These are phyloP conservation scores for Oscarella lobularis DNA, from an alignment of 37 sponge, comb jelly and placozoan species.

Conservation along the genomic window DNA sequence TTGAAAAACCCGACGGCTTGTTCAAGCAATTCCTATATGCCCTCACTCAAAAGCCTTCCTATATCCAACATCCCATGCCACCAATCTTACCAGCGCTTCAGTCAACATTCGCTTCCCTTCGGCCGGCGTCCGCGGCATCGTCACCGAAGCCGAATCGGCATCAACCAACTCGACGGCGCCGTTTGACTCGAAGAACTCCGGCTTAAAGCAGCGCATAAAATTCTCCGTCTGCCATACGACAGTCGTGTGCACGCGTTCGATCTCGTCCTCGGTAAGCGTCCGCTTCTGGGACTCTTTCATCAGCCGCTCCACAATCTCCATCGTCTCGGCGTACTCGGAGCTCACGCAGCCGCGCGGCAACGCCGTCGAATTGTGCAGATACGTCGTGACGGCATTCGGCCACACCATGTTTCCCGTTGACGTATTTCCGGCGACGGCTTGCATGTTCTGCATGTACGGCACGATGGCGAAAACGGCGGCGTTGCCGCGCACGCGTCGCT, in stretches of 20 bases:
- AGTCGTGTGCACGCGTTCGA: background rate
- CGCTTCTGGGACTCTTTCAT: background rate
- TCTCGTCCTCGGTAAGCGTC: background rate
- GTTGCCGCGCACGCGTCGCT: background rate
- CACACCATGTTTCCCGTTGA: background rate
- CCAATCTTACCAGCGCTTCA: too few species aligned
- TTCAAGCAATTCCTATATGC: too few species aligned
- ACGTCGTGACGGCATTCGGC: background rate
- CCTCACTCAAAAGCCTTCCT: too few species aligned
- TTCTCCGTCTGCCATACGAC: background rate
- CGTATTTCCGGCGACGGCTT: background rate
- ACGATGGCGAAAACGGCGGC: background rate
- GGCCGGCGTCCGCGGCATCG: too few species aligned
- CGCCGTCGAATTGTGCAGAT: background rate
- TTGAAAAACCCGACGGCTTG: too few species aligned
- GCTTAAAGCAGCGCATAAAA: background rate
- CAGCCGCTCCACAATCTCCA: background rate
- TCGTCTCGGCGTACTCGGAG: background rate
- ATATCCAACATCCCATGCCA: too few species aligned
- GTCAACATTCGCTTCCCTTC: too few species aligned
- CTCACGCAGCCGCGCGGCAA: background rate
- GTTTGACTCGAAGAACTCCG: too few species aligned
- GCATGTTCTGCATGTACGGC: background rate
- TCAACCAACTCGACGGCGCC: too few species aligned
- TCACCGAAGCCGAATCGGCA: too few species aligned